Evolutionary conservation across 2,113 vertebrate genomes (phyloP).

Genomic region (Nematolebias whitei): DNA sequence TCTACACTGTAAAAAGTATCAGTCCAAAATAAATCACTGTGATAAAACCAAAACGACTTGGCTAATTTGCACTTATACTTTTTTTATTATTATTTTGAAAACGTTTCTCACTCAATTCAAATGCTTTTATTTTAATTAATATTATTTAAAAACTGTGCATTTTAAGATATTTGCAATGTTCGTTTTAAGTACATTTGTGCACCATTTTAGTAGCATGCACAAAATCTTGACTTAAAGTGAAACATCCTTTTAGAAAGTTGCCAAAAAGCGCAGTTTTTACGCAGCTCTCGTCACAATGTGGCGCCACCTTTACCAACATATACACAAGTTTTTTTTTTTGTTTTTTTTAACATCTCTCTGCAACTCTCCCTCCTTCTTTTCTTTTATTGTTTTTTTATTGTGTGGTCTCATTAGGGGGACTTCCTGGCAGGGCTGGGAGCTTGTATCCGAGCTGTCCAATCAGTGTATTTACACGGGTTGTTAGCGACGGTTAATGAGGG

Average conservation of each 20-base stretch:
- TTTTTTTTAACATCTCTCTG: constrained; percentile 58
- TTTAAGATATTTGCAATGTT: too few relatives aligned
- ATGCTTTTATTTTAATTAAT: too few relatives aligned
- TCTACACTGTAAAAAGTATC: constrained; percentile 65
- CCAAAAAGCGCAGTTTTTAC: background rate
- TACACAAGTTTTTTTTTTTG: constrained; percentile 69
- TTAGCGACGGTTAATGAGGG: constrained; percentile 99
- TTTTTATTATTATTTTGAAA: background rate
- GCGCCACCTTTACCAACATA: constrained; percentile 56
- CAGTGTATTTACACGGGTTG: constrained; percentile 98
- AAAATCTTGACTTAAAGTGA: background rate
- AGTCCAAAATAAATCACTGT: background rate
- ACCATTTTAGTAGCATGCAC: background rate
- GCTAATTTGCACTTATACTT: background rate
- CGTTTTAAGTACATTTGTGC: too few relatives aligned
- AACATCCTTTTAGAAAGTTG: too few relatives aligned
- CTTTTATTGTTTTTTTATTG: constrained; percentile 87
- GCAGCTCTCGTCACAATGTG: constrained; percentile 20
- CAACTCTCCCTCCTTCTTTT: constrained; percentile 52
- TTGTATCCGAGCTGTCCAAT: constrained; percentile 94
- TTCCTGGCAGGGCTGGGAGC: constrained; percentile 93
- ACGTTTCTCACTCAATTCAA: too few relatives aligned
- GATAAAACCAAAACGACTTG: background rate
- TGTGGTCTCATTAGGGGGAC: constrained; percentile 97
- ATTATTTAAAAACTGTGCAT: too few relatives aligned